Evolutionary conservation across 2,113 vertebrate species (phyloP).

Genomic region (Pangasianodon gigas): DNA sequence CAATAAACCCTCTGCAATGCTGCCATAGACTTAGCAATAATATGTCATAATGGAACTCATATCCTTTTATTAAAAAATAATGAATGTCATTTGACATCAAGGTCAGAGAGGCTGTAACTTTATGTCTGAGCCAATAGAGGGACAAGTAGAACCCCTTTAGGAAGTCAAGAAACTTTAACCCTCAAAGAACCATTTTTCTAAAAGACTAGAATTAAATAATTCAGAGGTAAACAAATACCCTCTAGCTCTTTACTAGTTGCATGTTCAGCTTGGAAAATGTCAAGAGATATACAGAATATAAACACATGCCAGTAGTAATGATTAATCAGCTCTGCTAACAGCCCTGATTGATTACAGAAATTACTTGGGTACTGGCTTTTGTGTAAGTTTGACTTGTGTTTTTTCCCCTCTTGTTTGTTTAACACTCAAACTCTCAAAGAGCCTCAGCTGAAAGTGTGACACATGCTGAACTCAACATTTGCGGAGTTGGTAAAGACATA

Average conservation of each 20-base stretch:
- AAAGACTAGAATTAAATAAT: not conserved
- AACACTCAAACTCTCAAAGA: slow-evolving; percentile 16
- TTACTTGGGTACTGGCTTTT: not conserved
- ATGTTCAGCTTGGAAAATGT: not conserved
- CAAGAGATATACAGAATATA: not conserved
- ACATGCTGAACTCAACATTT: slow-evolving; percentile 19
- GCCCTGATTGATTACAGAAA: slow-evolving; percentile 22
- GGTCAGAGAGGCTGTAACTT: not conserved
- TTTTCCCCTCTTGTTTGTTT: not conserved
- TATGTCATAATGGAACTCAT: not conserved
- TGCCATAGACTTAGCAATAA: not conserved
- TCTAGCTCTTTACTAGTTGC: not conserved
- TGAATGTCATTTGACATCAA: not conserved
- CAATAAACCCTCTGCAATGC: not conserved
- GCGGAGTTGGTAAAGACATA: slow-evolving; percentile 8
- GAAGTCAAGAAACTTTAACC: not conserved
- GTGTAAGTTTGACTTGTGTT: not conserved
- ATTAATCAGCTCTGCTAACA: slow-evolving; percentile 7
- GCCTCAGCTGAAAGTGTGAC: slow-evolving; percentile 33
- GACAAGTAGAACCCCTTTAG: not conserved
- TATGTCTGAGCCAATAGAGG: not conserved
- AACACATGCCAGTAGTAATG: not conserved
- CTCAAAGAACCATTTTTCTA: not conserved
- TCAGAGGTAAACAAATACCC: not conserved
- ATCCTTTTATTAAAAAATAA: not conserved